Base-by-base conservation (phyloP, 1,140 invertebrate species). In the Zaprionus kolodkinae region DNA sequence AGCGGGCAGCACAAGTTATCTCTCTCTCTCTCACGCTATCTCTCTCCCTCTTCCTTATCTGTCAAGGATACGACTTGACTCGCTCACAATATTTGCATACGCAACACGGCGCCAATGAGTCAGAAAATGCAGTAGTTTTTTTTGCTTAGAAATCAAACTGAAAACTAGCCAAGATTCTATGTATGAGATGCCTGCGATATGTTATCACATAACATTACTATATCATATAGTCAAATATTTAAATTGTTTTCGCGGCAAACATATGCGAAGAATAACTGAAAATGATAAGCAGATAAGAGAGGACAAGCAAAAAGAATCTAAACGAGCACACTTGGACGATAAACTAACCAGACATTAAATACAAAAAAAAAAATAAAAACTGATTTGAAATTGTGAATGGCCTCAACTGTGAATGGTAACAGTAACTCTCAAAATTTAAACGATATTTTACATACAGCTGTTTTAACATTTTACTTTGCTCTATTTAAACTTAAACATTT, bases 51-150 rank as follows among this genome's bases (percentile, higher is more conserved):
- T 11, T 6, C 4, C 35, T 43, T 75, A 64, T 75, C 60, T 75
- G 4, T 59, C 43, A 74, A 62, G 61, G 55, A 54, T 38, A 30
- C 27, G 17, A 59, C 7, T 38, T 15, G 43, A 38, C 61, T 57
- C 15, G 4, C 1, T 35, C 40, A 61, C 3, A 70, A 65, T 79
- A 79, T 79, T 79, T 79, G 68, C 73, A 68, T 72, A 72, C 66
- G 72, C 72, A 76, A n/a, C 15, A 15, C 52, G 27, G 27, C 27
- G 35, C 36, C 59, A 45, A 50, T 75, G 60, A 70, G 56, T 72
- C 76, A 78, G 13, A 55, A 66, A 71, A 61, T 78, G 66, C 72
- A 71, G 66, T 62, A 78, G 67, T 75, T 76, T 61, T 35, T 76
- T 56, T 35, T 36, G 27, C 27, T 30, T 30, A 30, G 3, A 30